These are phyloP conservation scores for Ascidia mentula DNA, from an alignment of 23 tunicate species.

Conservation along the genomic window DNA sequence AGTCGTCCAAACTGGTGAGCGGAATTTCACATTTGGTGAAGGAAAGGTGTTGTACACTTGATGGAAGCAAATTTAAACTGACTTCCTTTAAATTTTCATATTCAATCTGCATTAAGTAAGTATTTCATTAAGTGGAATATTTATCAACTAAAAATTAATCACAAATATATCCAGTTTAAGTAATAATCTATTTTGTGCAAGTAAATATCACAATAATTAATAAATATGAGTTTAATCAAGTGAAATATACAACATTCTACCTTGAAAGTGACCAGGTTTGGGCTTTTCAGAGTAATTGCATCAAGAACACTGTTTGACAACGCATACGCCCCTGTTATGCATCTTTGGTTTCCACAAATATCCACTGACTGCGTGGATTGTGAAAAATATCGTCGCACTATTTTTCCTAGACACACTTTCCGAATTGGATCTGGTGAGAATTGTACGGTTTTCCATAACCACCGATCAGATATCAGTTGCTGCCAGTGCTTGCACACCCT, in stretches of 20 bases:
- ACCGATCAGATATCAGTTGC: constrained; percentile 41
- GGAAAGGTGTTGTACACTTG: constrained; percentile 33
- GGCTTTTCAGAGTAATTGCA: constrained; percentile 28
- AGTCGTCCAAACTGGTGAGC: constrained; percentile 20
- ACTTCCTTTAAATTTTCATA: constrained; percentile 51
- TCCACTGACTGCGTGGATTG: constrained; percentile 53
- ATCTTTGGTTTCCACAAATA: constrained; percentile 55
- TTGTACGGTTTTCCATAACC: constrained; percentile 70
- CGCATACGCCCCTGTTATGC: constrained; percentile 15
- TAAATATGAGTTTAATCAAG: not conserved
- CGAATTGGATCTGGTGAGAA: constrained; percentile 48
- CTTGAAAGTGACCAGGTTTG: constrained; percentile 54
- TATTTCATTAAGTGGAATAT: not conserved
- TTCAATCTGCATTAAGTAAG: constrained; percentile 70
- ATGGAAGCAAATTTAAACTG: constrained; percentile 41
- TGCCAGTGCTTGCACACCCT: constrained; percentile 83
- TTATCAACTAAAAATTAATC: not conserved
- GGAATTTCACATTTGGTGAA: constrained; percentile 72
- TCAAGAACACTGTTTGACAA: constrained; percentile 45
- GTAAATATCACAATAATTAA: no score
- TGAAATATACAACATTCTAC: constrained; percentile 10
- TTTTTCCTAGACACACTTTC: constrained; percentile 33
- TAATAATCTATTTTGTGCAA: not conserved
- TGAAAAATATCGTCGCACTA: constrained; percentile 61
- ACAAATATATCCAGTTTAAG: not conserved